Conservation (phyloP, 1,140 invertebrate species). For the Druon quercuslanigerum region DNA sequence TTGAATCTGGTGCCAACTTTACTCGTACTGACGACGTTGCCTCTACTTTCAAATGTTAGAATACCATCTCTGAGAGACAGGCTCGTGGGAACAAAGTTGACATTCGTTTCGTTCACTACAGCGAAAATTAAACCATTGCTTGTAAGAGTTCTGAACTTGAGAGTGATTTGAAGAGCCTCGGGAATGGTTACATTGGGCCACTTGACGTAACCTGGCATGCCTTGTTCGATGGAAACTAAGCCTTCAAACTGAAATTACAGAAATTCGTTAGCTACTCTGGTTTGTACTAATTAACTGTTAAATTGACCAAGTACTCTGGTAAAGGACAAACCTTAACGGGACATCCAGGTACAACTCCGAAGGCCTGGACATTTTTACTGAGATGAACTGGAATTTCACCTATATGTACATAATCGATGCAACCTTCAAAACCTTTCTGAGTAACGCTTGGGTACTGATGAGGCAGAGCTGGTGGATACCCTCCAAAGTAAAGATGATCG, state of each 20-base stretch:
- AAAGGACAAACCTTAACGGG: conserved; percentile 81
- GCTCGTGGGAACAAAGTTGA: conserved; percentile 74
- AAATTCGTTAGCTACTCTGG: conserved; percentile 1
- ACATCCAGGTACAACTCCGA: conserved; percentile 90
- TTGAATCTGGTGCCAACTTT: conserved; percentile 82
- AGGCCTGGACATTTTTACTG: conserved; percentile 84
- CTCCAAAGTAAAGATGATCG: conserved; percentile 91
- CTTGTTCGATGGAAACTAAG: conserved; percentile 79
- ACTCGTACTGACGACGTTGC: conserved; percentile 78
- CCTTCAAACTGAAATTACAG: conserved; percentile 71
- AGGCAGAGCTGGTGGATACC: conserved; percentile 80
- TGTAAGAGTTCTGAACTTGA: conserved; percentile 92
- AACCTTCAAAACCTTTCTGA: conserved; percentile 92
- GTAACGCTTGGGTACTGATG: conserved; percentile 81
- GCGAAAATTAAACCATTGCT: conserved; percentile 88
- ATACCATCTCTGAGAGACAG: conserved; percentile 83
- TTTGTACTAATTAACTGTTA: conserved; percentile 16
- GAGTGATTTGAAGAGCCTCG: conserved; percentile 84
- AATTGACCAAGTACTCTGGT: conserved; percentile 1
- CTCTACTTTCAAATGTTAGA: conserved; percentile 83
- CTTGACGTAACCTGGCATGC: conserved; percentile 79
- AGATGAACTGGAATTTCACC: conserved; percentile 86
- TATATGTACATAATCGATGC: conserved; percentile 90
- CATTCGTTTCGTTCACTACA: conserved; percentile 79
- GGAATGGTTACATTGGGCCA: conserved; percentile 78